These are phyloP conservation scores for Cacoxenus indagator DNA, from an alignment of 2,888 invertebrate species.

Conservation along the genomic window DNA sequence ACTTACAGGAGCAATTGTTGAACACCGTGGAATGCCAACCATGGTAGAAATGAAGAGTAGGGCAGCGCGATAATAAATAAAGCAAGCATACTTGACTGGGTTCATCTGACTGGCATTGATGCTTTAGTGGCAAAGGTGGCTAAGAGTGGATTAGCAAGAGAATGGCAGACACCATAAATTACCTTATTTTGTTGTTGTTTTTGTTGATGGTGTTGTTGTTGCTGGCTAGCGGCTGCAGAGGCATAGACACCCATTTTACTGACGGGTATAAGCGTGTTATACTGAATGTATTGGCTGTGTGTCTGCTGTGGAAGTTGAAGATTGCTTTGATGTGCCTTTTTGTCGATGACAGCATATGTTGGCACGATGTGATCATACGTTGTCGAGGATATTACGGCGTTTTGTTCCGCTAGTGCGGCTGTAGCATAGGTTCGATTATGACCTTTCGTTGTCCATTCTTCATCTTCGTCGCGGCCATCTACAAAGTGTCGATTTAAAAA, in stretches of 20 bases:
- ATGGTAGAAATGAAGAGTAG: not conserved
- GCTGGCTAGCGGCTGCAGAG: conserved; percentile 54
- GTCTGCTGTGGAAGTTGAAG: conserved; percentile 45
- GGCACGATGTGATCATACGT: conserved; percentile 69
- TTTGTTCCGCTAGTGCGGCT: conserved; percentile 70
- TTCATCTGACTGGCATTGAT: not conserved
- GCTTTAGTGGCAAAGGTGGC: conserved; percentile 45
- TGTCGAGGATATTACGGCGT: conserved; percentile 67
- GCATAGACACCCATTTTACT: conserved; percentile 68
- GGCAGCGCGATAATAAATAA: conserved; percentile 44
- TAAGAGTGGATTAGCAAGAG: conserved; percentile 53
- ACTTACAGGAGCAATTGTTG: conserved; percentile 21
- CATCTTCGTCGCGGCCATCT: conserved; percentile 71
- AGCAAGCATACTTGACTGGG: conserved; percentile 5
- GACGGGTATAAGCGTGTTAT: conserved; percentile 70
- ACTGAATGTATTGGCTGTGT: conserved; percentile 68
- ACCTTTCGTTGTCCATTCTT: conserved; percentile 70
- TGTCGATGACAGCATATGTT: conserved; percentile 68
- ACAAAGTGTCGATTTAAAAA: conserved; percentile 20
- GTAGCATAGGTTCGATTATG: conserved; percentile 70
- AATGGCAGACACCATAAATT: conserved; percentile 37
- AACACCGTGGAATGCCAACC: conserved; percentile 23
- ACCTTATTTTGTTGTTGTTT: conserved; percentile 63
- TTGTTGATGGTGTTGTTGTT: conserved; percentile 57
- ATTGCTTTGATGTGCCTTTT: conserved; percentile 60